Evolutionary conservation across 2,113 vertebrate genomes (phyloP), one percentile per base, ranked within the genome.

Genomic region (Chamaea fasciata): DNA sequence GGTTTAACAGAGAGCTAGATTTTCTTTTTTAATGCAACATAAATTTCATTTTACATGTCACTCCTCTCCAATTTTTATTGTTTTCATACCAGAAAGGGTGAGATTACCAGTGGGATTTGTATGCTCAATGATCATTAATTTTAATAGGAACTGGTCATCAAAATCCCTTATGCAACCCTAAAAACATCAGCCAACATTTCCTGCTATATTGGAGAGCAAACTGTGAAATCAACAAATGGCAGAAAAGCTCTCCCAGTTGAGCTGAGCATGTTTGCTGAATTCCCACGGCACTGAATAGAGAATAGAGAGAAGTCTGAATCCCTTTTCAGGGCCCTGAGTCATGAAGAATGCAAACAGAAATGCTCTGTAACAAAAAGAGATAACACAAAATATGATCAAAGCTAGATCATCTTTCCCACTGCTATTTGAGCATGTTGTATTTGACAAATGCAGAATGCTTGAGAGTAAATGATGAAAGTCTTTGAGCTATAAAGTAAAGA

Each of bases 111-210:
- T 46, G 92, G 68, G 85, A 85, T 93, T 94, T 88, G 31, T 86
- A 77, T 83, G 71, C 86, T 93, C 88, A 89, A 9, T 89, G 93
- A 85, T 93, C 83, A 95, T 93, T 93, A 92, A 96, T 91, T 96
- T 94, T 94, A 92, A 91, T 82, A 70, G 76, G 31, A 89, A 60
- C 16, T 68, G 86, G 89, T 78, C 89, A 87, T 91, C 86, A 87
- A 89, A 95, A 84, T 44, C 77, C 37, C 83, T 81, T 81, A 84
- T 50, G 69, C 53, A 81, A 82, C 44, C 20, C 60, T 87, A 35
- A 91, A 89, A 92, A 82, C 52, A 47, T 69, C 73, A 94, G 73
- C 80, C 64, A 87, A 78, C 71, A 56, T 79, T 71, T 92, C 49
- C 62, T 78, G 53, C 65, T 91, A 26, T 64, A 44, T 81, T 81